Conservation (phyloP, 2,888 invertebrate species). For the Plusia festucae region DNA sequence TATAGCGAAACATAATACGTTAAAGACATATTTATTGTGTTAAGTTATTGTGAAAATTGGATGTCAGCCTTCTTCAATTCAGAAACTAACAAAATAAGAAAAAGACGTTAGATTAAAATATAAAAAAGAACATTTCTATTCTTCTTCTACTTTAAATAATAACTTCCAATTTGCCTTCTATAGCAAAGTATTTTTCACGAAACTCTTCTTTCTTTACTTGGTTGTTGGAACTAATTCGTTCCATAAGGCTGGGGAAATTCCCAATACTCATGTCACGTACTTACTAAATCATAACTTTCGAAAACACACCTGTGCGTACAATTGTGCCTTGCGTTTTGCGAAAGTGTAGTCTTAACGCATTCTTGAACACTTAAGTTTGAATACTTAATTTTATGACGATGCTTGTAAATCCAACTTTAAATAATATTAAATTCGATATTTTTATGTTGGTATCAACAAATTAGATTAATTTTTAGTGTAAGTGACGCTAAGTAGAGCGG, state of each 20-base stretch:
- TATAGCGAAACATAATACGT: neutral
- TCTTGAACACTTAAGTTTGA: constrained; percentile 31
- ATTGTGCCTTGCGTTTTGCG: constrained; percentile 36
- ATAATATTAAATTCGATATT: too few relatives aligned
- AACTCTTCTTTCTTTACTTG: constrained; percentile 32
- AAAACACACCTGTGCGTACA: constrained; percentile 55
- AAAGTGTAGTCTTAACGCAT: constrained; percentile 51
- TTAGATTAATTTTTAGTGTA: too few relatives aligned
- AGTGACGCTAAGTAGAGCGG: too few relatives aligned
- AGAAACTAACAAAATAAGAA: too few relatives aligned
- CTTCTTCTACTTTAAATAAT: neutral
- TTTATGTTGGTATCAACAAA: too few relatives aligned
- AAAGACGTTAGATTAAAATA: too few relatives aligned
- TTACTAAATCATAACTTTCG: constrained; percentile 56
- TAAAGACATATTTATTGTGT: neutral
- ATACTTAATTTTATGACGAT: neutral
- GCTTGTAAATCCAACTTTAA: neutral
- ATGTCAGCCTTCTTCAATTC: too few relatives aligned
- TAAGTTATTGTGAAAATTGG: too few relatives aligned
- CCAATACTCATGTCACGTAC: constrained; percentile 40
- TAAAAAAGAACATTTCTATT: too few relatives aligned
- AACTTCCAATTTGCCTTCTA: neutral
- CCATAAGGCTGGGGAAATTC: constrained; percentile 46
- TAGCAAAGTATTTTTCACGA: constrained; percentile 2
- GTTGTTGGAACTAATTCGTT: constrained; percentile 50